Evolutionary conservation across 2,797 vertebrate species (phyloP).

Genomic region (Fundulus diaphanus): DNA sequence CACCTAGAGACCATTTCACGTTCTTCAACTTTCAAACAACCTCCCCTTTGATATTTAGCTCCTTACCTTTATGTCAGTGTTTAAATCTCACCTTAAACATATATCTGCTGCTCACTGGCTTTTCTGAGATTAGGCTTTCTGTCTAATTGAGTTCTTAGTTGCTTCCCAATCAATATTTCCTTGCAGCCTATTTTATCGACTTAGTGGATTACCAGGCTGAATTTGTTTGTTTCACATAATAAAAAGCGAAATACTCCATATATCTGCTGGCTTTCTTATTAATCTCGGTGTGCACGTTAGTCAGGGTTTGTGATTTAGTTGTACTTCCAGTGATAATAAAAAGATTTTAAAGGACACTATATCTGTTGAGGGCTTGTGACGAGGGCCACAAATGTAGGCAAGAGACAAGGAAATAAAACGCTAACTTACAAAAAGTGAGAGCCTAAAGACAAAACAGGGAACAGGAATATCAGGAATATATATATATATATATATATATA

Average conservation of each 20-base stretch:
- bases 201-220: not conserved
- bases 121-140: conserved; percentile 6
- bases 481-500: too few species aligned
- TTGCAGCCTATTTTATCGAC: conserved; percentile 1
- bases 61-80: not conserved
- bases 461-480: too few species aligned
- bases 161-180: conserved; percentile 5
- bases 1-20: not conserved
- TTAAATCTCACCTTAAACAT: conserved; percentile 12
- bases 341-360: not conserved
- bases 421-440: not conserved
- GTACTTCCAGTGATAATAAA: not conserved
- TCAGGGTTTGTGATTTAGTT: conserved; percentile 1
- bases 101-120: conserved; percentile 7
- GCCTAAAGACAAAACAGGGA: not conserved
- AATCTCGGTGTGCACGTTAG: not conserved
- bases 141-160: conserved; percentile 11
- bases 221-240: not conserved
- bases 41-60: not conserved
- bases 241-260: not conserved
- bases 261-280: not conserved
- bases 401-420: not conserved
- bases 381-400: not conserved
- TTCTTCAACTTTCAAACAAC: not conserved
- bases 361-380: not conserved